A percentile compares a stretch with the other conserved stretches of the same genome.
These are phyloP conservation scores for Eurystomus gularis DNA, from an alignment of 2,113 vertebrate species.

Conservation along the genomic window DNA sequence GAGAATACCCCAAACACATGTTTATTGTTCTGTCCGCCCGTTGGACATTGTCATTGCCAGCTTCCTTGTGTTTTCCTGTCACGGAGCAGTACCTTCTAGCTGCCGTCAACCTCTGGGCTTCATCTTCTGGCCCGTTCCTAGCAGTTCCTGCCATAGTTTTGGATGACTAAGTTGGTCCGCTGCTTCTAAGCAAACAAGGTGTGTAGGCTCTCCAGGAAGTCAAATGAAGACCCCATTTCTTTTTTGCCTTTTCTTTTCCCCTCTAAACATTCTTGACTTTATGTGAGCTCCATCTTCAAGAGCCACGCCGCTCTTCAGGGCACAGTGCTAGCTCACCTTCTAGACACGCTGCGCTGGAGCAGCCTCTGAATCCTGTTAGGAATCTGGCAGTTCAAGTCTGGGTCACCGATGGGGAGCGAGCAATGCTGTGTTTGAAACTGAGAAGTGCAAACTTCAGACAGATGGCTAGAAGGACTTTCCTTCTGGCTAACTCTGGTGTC, in stretches of 20 bases:
- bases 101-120: background rate
- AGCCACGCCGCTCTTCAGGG: background rate
- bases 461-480: background rate
- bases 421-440: accelerated
- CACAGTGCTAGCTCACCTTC: background rate
- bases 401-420: background rate
- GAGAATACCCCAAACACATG: background rate
- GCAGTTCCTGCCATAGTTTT: background rate
- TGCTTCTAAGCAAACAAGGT: background rate
- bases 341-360: background rate
- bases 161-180: background rate
- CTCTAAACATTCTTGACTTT: background rate
- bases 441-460: background rate
- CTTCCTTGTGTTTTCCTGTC: background rate
- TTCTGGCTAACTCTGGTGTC: background rate
- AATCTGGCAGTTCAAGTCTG: background rate
- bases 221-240: background rate
- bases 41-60: background rate
- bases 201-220: background rate
- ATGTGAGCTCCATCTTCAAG: background rate
- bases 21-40: background rate
- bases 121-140: background rate
- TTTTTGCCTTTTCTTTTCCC: background rate
- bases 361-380: background rate
- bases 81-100: background rate